Base-by-base conservation (phyloP, 2,888 invertebrate species). In the Sinelater perroti region DNA sequence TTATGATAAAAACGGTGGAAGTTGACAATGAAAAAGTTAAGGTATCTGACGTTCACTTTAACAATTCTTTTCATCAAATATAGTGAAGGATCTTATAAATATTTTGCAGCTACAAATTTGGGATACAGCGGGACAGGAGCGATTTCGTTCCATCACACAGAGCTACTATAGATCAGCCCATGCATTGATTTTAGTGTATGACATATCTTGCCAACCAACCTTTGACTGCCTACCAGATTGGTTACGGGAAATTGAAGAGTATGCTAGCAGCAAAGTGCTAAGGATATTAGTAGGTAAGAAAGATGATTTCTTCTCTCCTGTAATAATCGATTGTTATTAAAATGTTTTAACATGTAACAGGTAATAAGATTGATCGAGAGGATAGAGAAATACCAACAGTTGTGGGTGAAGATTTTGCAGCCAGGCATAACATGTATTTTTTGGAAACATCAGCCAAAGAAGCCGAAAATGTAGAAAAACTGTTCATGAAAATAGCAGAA, bases 1-100 rank as follows among this genome's bases (percentile, higher is more conserved):
- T 98, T 78, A 97, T 98, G 97, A 97, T 98, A 62, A 98, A 98
- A 82, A 97, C 97, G 49, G 95, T 98, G 5, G 96, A 97, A 84
- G 93, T 98, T 54, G 96, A 94, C 72, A 93, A 93, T 74, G 93
- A 94, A 80, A 93, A 93, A 87, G 91, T 95, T 70, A 95, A 95
- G 86, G 92, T 93, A 82, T n/a, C n/a, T n/a, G n/a, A n/a, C n/a
- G 56, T 46, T 30, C 10, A 6, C 2, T 10, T 11, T 33, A 6
- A 42, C 30, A n/a, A n/a, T n/a, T n/a, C n/a, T n/a, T n/a, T n/a
- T n/a, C n/a, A n/a, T n/a, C n/a, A n/a, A n/a, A n/a, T 1, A 17
- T 11, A 5, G n/a, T n/a, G n/a, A n/a, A n/a, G n/a, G n/a, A n/a
- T n/a, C n/a, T n/a, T n/a, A 2, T 33, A 11, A 14, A 51, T 61